These are phyloP conservation scores for Atrina japonica DNA, from an alignment of 2,888 invertebrate species.

Conservation along the genomic window DNA sequence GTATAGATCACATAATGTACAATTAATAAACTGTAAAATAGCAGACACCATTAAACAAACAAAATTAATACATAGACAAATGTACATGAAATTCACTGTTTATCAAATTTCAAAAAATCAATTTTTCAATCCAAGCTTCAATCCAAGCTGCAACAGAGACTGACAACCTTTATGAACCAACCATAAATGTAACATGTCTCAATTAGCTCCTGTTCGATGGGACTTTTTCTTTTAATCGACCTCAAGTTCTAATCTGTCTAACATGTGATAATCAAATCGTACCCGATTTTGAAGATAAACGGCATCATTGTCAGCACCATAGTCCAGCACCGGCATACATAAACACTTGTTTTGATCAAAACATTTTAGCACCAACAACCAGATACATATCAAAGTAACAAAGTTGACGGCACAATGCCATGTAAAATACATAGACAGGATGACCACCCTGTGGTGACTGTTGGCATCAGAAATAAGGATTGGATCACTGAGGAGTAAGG, in stretches of 20 bases:
- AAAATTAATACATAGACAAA: too few species aligned
- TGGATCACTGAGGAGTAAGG: conserved; percentile 19
- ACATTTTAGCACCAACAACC: conserved; percentile 43
- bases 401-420: conserved; percentile 49
- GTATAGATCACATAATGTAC: too few species aligned
- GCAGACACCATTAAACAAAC: too few species aligned
- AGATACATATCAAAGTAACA: conserved; percentile 38
- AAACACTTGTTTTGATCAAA: conserved; percentile 34
- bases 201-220: too few species aligned
- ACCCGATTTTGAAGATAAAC: conserved; percentile 50
- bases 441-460: conserved; percentile 20
- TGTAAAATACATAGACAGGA: conserved; percentile 43
- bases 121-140: too few species aligned
- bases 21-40: too few species aligned
- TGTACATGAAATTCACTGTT: too few species aligned
- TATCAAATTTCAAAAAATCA: too few species aligned
- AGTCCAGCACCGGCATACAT: conserved; percentile 38
- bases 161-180: too few species aligned
- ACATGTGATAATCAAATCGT: conserved; percentile 47
- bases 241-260: conserved; percentile 48
- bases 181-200: too few species aligned
- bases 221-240: conserved; percentile 43
- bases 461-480: conserved; percentile 13
- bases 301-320: conserved; percentile 19
- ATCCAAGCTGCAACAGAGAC: too few species aligned